phyloP scores from a whole-genome alignment of 2,113 vertebrate species.

The Vireo altiloquus region DNA sequence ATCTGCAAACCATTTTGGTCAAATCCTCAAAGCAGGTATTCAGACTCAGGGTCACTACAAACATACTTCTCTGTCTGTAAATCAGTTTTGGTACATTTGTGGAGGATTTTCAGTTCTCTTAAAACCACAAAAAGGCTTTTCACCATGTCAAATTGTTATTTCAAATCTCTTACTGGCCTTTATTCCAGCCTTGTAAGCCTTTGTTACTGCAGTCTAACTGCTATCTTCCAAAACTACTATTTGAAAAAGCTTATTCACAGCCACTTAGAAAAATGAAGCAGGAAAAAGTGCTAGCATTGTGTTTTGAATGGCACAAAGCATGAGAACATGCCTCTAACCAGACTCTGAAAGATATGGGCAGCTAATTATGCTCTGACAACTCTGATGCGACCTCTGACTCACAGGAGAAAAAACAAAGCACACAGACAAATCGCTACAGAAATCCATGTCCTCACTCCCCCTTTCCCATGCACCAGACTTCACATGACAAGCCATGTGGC shows the following conservation, averaged over 20 bases:
- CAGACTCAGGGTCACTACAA: conserved; percentile 55
- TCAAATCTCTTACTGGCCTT: conserved; percentile 33
- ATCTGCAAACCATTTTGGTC: conserved; percentile 62
- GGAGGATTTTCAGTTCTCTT: neutral
- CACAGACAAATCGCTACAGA: neutral
- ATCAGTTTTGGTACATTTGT: neutral
- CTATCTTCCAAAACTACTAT: conserved; percentile 30
- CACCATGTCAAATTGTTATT: conserved; percentile 27
- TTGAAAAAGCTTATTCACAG: conserved; percentile 42
- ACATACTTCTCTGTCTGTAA: conserved; percentile 18
- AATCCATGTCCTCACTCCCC: neutral
- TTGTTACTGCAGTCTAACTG: neutral
- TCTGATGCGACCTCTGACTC: neutral
- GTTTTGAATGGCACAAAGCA: neutral
- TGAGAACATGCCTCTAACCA: neutral
- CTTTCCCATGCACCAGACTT: neutral
- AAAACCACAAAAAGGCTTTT: conserved; percentile 20
- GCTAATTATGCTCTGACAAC: neutral
- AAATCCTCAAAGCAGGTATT: conserved; percentile 56
- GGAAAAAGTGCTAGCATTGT: neutral
- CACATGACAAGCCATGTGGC: neutral
- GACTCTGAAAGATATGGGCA: neutral
- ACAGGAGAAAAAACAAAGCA: neutral
- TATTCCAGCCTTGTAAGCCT: neutral
- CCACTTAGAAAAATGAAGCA: neutral